Evolutionary conservation across 2,888 invertebrate genomes (phyloP).

Genomic region (Bombyx huttoni): DNA sequence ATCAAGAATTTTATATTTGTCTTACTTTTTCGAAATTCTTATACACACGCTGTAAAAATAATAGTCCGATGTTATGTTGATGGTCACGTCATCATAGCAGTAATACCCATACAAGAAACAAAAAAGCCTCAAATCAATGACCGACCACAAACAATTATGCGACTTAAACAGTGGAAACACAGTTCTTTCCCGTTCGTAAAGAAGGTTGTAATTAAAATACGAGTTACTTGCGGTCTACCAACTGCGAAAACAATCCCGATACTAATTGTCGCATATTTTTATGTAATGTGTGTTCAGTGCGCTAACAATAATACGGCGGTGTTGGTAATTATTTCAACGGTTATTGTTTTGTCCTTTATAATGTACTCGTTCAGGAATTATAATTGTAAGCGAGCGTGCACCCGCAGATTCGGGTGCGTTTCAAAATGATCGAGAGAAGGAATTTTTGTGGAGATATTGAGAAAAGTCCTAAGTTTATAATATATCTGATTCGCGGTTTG

Average conservation of each 20-base stretch:
- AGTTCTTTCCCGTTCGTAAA: not conserved
- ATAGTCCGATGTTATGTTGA: too few relatives aligned
- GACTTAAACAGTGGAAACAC: not conserved
- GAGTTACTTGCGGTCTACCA: slow-evolving; percentile 6
- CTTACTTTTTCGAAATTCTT: too few relatives aligned
- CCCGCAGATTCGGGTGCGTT: too few relatives aligned
- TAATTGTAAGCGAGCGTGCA: not conserved
- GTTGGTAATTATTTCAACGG: not conserved
- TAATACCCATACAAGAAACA: not conserved
- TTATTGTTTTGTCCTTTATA: not conserved
- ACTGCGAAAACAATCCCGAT: slow-evolving; percentile 30
- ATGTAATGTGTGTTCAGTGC: slow-evolving; percentile 1
- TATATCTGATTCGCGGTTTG: too few relatives aligned
- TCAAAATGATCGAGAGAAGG: too few relatives aligned
- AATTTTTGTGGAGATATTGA: too few relatives aligned
- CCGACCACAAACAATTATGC: not conserved
- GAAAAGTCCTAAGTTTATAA: too few relatives aligned
- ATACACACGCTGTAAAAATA: too few relatives aligned
- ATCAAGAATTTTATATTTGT: too few relatives aligned
- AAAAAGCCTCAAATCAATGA: not conserved
- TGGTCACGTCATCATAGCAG: too few relatives aligned
- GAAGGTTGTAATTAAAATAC: not conserved
- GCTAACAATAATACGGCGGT: not conserved
- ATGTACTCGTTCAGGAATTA: not conserved
- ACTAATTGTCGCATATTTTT: slow-evolving; percentile 11